These are phyloP conservation scores for Azemiops feae DNA, from an alignment of 2,113 vertebrate species.

Conservation along the genomic window DNA sequence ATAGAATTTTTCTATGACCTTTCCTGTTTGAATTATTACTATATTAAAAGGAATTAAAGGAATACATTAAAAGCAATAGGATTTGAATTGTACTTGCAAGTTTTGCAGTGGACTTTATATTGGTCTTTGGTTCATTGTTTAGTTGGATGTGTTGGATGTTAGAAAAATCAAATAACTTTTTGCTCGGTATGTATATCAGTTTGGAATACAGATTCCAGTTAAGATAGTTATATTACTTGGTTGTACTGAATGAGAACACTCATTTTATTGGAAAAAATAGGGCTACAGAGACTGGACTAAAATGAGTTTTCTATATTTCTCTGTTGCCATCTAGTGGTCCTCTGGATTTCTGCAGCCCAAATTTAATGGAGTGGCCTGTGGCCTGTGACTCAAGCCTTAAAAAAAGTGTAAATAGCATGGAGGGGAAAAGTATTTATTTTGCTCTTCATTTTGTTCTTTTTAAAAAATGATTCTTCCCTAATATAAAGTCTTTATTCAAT, in stretches of 20 bases:
- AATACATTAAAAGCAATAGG: neutral
- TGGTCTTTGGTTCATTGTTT: neutral
- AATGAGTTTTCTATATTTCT: neutral
- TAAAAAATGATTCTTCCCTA: neutral
- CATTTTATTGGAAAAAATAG: constrained; percentile 1
- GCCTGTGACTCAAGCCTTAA: neutral
- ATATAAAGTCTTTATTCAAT: fast-evolving
- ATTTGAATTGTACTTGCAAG: neutral
- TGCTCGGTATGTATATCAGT: neutral
- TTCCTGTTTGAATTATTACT: constrained; percentile 1
- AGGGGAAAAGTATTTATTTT: neutral
- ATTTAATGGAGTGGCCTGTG: neutral
- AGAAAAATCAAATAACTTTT: constrained; percentile 8
- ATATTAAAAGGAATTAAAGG: neutral
- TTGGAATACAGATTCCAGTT: neutral
- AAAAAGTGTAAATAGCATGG: neutral
- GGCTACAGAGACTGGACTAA: neutral
- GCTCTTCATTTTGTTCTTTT: neutral
- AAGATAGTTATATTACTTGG: constrained; percentile 13
- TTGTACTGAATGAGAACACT: neutral
- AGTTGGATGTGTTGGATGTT: neutral
- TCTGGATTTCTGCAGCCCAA: neutral
- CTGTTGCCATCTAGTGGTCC: neutral
- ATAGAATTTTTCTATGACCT: neutral
- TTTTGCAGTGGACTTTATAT: constrained; percentile 5